These are phyloP conservation scores for Crotalus viridis DNA, from an alignment of 2,113 vertebrate species.

Conservation along the genomic window DNA sequence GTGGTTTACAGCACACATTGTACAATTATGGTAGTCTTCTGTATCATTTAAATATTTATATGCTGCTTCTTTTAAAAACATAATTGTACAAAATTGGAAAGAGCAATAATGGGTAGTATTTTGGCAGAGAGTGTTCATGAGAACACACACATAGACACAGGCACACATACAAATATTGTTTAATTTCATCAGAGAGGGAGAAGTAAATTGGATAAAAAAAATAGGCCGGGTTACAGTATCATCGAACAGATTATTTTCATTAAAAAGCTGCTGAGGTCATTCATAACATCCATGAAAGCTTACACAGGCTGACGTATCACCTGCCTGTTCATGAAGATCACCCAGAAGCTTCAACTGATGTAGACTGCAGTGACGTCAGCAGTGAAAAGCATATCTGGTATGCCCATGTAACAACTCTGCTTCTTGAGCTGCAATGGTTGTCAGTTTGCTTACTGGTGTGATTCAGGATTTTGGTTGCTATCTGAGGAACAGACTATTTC, in stretches of 20 bases:
- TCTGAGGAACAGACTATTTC: background rate
- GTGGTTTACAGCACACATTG: constrained; percentile 20
- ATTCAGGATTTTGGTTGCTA: background rate
- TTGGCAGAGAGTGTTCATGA: background rate
- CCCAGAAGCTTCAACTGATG: background rate
- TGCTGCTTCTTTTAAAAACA: background rate
- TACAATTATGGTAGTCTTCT: constrained; percentile 28
- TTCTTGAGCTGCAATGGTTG: background rate
- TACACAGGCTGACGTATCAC: background rate
- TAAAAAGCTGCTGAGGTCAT: background rate
- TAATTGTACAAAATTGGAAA: constrained; percentile 1
- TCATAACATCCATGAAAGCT: background rate
- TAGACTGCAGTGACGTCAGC: background rate
- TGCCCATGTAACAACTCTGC: background rate
- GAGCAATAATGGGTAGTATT: background rate
- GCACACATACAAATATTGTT: background rate
- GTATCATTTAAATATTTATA: constrained; percentile 40
- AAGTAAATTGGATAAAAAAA: background rate
- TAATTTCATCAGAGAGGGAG: background rate
- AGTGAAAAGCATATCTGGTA: background rate
- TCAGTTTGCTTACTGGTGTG: background rate
- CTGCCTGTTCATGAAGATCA: background rate
- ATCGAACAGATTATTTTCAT: background rate
- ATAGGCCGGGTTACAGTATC: background rate
- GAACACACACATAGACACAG: background rate